A percentile compares a stretch with the other conserved stretches of the same genome.
Conservation (phyloP, 1,140 invertebrate species). For the Linepithema humile region DNA sequence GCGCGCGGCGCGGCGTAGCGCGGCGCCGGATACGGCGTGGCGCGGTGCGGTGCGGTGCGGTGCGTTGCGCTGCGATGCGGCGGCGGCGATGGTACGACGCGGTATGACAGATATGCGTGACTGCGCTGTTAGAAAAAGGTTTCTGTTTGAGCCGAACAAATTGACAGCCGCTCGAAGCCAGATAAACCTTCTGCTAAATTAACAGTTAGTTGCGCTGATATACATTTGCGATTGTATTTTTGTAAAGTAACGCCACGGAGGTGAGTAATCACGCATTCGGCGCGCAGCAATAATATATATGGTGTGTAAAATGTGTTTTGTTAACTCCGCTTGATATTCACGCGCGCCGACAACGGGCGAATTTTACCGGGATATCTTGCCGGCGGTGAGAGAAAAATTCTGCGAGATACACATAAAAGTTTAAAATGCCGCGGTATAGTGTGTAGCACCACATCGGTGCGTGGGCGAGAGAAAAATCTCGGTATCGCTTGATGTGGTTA, state of each 20-base stretch:
- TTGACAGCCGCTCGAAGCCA: neutral
- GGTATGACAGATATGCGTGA: neutral
- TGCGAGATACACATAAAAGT: slow-evolving; percentile 6
- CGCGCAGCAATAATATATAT: neutral
- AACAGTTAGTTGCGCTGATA: no score
- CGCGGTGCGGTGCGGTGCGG: neutral
- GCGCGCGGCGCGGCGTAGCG: neutral
- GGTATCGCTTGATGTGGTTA: slow-evolving; percentile 5
- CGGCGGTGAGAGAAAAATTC: neutral
- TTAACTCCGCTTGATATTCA: neutral
- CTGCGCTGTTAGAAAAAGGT: slow-evolving; percentile 11
- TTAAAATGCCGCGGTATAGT: neutral
- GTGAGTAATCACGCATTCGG: no score
- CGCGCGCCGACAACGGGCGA: neutral
- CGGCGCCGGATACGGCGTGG: neutral
- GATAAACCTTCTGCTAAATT: neutral
- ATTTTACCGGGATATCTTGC: neutral
- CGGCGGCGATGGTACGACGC: neutral
- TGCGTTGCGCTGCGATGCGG: neutral
- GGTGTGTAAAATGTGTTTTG: neutral
- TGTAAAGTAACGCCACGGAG: no score
- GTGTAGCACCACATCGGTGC: neutral
- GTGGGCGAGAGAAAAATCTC: slow-evolving; percentile 31
- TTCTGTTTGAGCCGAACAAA: neutral
- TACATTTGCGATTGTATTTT: no score